Evolutionary conservation across 1,140 invertebrate species (phyloP), one percentile per base, ranked within the genome.

Genomic region (Cotesia chilonis): DNA sequence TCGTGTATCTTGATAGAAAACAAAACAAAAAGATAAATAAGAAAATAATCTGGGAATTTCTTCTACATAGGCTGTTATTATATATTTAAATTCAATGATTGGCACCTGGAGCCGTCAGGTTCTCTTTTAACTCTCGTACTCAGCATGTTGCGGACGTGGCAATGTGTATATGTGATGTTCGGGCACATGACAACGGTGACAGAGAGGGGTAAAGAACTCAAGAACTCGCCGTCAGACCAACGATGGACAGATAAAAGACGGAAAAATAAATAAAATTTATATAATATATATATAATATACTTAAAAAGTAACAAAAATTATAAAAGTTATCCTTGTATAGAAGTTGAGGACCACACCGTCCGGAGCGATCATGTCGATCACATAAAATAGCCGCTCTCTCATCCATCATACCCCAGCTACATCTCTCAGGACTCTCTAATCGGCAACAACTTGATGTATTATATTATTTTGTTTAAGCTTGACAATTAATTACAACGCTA

Each of bases 311-410:
- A 28, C 28, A 28, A 28, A 28, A 28, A 28, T 28, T 1, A 28
- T 28, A 28, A 28, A 28, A 28, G 28, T 28, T 28, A 28, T 28
- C 28, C 28, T 28, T 28, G 28, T 28, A 28, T 2, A 28, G 28
- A 28, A 28, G 28, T 1, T 28, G 14, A 61, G 61, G 84, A 86
- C 85, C 84, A 86, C 84, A 84, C 84, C 83, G 85, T 80, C 78
- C 76, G 79, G 76, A 68, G 78, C 79, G 84, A 84, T 85, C 84
- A 82, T 85, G 84, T 84, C 81, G 82, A 84, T 85, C 85, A 84
- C 83, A 79, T 86, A 86, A 87, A 87, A 82, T 86, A 82, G 83
- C 84, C 86, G 84, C 85, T 82, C 81, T 77, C 83, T 87, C 84
- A 87, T 87, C 86, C 83, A 87, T 87, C 85, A 87, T 85, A 75